phyloP scores from a whole-genome alignment of 1,140 invertebrate genomes.

The Ceratina japonica region DNA sequence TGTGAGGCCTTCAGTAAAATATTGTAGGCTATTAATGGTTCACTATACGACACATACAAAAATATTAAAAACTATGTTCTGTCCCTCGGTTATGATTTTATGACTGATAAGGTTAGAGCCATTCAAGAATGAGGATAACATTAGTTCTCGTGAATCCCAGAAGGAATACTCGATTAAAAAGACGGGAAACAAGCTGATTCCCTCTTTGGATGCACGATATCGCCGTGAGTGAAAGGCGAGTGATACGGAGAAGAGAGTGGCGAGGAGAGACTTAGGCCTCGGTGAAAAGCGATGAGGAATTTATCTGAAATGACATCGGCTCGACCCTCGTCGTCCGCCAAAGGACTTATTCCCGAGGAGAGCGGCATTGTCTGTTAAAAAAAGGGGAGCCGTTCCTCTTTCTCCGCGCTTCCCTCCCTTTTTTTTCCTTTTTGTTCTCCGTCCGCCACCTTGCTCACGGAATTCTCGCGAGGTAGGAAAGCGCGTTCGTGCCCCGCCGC shows the following conservation, averaged over 20 bases:
- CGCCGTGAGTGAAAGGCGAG: background rate
- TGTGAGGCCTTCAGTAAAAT: no score
- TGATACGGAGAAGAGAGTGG: constrained; percentile 20
- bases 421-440: background rate
- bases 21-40: no score
- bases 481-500: constrained; percentile 23
- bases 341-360: constrained; percentile 59
- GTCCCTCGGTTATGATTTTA: no score
- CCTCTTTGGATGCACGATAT: constrained; percentile 30
- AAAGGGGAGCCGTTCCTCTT: constrained; percentile 28
- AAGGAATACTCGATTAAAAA: constrained; percentile 29
- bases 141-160: background rate
- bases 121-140: no score
- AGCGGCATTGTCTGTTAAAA: constrained; percentile 38
- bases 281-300: constrained; percentile 70
- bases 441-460: background rate
- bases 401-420: background rate
- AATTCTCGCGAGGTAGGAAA: background rate
- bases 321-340: constrained; percentile 60
- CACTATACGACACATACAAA: no score
- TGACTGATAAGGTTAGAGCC: no score
- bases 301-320: constrained; percentile 79
- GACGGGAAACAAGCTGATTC: constrained; percentile 10
- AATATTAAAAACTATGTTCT: no score
- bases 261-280: constrained; percentile 44